Evolutionary conservation across 2,888 invertebrate genomes (phyloP).

Genomic region (Palloptera scutellata): DNA sequence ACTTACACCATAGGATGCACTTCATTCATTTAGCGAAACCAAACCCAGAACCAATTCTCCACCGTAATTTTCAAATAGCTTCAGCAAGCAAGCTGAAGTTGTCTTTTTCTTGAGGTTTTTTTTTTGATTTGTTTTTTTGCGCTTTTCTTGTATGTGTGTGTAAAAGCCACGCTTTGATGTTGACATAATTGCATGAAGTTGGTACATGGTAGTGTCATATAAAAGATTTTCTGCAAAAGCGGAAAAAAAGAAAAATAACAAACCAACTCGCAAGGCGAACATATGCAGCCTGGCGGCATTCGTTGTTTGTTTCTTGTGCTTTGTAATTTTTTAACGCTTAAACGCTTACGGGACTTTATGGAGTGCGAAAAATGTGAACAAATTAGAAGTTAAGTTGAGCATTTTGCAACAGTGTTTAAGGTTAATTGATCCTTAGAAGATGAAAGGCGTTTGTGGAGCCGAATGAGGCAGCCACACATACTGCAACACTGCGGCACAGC

Average conservation of each 20-base stretch:
- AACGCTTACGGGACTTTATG: conserved; percentile 52
- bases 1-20: conserved; percentile 20
- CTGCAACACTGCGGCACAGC: neutral
- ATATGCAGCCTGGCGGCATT: conserved; percentile 9
- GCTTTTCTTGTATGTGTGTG: conserved; percentile 19
- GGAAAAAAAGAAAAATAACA: no score
- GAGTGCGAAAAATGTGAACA: conserved; percentile 54
- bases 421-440: conserved; percentile 25
- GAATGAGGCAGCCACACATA: neutral
- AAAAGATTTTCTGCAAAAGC: conserved; percentile 15
- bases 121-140: neutral
- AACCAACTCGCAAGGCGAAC: conserved; percentile 5
- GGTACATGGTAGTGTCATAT: conserved; percentile 30
- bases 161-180: conserved; percentile 33
- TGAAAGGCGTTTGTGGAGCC: conserved; percentile 12
- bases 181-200: conserved; percentile 30
- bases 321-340: conserved; percentile 41
- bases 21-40: neutral
- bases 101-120: conserved; percentile 8
- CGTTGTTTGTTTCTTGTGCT: neutral
- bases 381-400: conserved; percentile 46
- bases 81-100: conserved; percentile 15
- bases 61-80: conserved; percentile 7
- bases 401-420: conserved; percentile 11
- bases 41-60: neutral